Evolutionary conservation across 2,888 invertebrate species (phyloP), one percentile per base, ranked within the genome.

Genomic region (Metacarcinus magister): DNA sequence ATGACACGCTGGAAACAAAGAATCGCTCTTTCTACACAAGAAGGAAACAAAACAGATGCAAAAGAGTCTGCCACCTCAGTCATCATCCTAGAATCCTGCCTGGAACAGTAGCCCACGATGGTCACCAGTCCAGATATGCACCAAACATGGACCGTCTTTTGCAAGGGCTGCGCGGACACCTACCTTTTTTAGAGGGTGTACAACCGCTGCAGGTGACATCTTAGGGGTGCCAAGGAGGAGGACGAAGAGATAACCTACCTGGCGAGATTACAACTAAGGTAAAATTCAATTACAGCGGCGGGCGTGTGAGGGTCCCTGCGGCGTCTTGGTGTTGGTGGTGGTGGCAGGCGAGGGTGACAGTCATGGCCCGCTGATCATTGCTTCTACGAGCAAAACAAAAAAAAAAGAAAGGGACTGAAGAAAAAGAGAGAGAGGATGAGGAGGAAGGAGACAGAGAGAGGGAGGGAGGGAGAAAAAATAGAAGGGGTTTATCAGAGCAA

Each of bases 401-500:
- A 82, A 67, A 67, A 82, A 32, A 82, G 13, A 82, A 32, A 82
- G 82, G 32, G 82, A 82, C 4, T 32, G 82, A 82, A 82, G 28
- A 32, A 32, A 82, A 32, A 32, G 32, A 82, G 67, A 67, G 67
- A 67, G 67, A 19, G 67, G n/a, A n/a, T n/a, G 67, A 67, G 67
- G n/a, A n/a, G n/a, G 19, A 10, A n/a, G n/a, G 67, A 67, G 67
- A 54, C 8, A 54, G 54, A 54, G 67, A 67, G 67, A 67, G 67
- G n/a, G 67, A 67, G 67, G n/a, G 82, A 32, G 82, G 32, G 82
- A 32, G 32, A 32, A 82, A 82, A 82, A 82, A 82, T 82, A 8
- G 82, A 8, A 32, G 32, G 89, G 91, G 91, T 91, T 91, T 91
- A 91, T 91, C 46, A 91, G 91, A 91, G 91, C 92, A 44, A 92